Percentiles rank a stretch among this genome's conserved stretches.
Evolutionary conservation across 2,888 invertebrate species (phyloP).

Genomic region (Plutella xylostella): DNA sequence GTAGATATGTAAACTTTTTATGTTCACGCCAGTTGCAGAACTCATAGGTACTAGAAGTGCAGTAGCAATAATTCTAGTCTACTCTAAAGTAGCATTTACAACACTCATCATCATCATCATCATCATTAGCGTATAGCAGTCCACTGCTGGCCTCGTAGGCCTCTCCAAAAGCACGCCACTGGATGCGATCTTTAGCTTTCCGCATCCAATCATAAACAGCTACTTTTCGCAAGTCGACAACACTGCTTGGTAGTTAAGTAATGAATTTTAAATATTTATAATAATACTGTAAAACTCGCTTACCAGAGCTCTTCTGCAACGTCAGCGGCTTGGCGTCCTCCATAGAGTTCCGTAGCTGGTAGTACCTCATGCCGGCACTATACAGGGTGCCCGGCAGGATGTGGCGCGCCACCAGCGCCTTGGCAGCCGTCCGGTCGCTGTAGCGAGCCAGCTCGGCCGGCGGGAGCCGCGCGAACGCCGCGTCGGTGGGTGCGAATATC

Average conservation of each 20-base stretch:
- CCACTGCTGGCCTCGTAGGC: too few relatives aligned
- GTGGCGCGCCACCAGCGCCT: slow-evolving; percentile 81
- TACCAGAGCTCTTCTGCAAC: slow-evolving; percentile 83
- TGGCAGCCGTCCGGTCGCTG: slow-evolving; percentile 74
- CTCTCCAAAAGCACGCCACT: too few relatives aligned
- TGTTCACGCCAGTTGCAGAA: too few relatives aligned
- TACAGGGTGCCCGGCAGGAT: slow-evolving; percentile 82
- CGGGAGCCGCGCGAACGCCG: slow-evolving; percentile 78
- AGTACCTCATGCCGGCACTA: slow-evolving; percentile 89
- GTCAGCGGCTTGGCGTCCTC: slow-evolving; percentile 81
- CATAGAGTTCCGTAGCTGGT: slow-evolving; percentile 85
- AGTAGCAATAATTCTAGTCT: too few relatives aligned
- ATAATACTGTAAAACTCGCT: slow-evolving; percentile 25
- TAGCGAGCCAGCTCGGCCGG: slow-evolving; percentile 71
- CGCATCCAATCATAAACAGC: too few relatives aligned
- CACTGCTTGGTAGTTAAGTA: not conserved
- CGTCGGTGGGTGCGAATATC: slow-evolving; percentile 86
- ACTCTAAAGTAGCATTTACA: too few relatives aligned
- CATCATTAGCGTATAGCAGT: too few relatives aligned
- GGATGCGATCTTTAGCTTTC: too few relatives aligned
- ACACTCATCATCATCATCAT: too few relatives aligned
- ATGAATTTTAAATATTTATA: not conserved
- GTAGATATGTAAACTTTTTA: too few relatives aligned
- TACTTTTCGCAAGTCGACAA: not conserved
- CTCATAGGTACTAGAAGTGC: too few relatives aligned